These are phyloP conservation scores for Burhinus bistriatus DNA, from an alignment of 2,113 vertebrate genomes.

Conservation along the genomic window DNA sequence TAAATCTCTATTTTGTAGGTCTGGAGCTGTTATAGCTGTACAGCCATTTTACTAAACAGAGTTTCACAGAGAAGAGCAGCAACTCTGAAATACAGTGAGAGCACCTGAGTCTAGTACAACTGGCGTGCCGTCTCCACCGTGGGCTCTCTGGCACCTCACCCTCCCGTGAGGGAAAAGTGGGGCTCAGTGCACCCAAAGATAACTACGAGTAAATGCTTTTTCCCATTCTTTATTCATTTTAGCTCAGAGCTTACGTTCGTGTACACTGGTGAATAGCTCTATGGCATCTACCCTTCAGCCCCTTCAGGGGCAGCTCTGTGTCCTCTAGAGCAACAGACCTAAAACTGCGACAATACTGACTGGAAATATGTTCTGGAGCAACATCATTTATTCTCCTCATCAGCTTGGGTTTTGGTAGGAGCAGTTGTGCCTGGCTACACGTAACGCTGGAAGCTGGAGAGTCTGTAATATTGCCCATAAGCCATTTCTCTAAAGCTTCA, in stretches of 20 bases:
- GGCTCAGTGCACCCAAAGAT: background rate
- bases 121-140: fast-evolving
- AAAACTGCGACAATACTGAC: background rate
- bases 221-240: background rate
- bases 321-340: background rate
- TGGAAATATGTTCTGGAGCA: background rate
- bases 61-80: background rate
- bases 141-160: background rate
- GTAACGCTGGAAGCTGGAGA: background rate
- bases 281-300: background rate
- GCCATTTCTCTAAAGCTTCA: background rate
- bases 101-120: background rate
- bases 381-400: background rate
- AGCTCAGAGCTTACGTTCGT: background rate
- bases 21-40: background rate
- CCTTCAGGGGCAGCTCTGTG: background rate
- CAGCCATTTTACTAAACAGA: background rate
- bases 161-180: background rate
- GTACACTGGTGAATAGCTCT: background rate
- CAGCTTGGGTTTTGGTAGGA: background rate
- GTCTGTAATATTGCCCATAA: background rate
- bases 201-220: background rate
- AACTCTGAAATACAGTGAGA: background rate
- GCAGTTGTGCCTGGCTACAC: background rate
- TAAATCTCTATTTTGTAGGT: background rate